Evolutionary conservation across 2,888 invertebrate species (phyloP), one percentile per base, ranked within the genome.

Genomic region (Zaprionus lineosus): DNA sequence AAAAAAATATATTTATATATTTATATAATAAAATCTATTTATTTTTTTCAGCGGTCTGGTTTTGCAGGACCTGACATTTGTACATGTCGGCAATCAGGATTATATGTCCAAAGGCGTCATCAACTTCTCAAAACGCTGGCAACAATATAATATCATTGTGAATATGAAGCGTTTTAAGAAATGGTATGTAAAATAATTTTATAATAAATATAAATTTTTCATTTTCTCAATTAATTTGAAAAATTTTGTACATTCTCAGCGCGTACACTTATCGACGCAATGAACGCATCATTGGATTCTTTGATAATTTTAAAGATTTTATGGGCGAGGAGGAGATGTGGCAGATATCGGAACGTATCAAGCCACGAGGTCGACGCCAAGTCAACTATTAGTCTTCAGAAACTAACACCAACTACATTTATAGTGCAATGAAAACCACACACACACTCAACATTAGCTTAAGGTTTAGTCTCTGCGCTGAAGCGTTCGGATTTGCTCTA

Each of bases 91-190:
- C 37, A 99, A 99, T 91, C 96, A 94, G 59, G 97, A 99, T 89
- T 92, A 94, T 66, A 91, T 98, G 74, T 93, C 94, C 6, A 97
- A 98, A 83, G 96, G 96, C 55, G 93, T 93, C 66, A 95, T 98
- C 47, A 98, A 98, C 90, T 99, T 99, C 90, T 97, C 97, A 7
- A 99, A 99, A 91, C 92, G 99, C 77, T 99, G 98, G 98, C 98
- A 99, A 89, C 98, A 99, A 90, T 98, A 97, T 90, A 96, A 98
- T 88, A 98, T 99, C 70, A 95, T 99, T 87, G 98, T 98, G 90
- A 98, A 98, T 89, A 98, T 99, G 96, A 96, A 98, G 89, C 93
- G 97, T 88, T 98, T 99, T 91, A 97, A 97, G 88, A 97, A 97
- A 92, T 96, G 97, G 98, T 98, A 91, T 39, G 37, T 91, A 93